These are phyloP conservation scores for Trigoniulus corallinus DNA, from an alignment of 1,140 invertebrate species.

Conservation along the genomic window DNA sequence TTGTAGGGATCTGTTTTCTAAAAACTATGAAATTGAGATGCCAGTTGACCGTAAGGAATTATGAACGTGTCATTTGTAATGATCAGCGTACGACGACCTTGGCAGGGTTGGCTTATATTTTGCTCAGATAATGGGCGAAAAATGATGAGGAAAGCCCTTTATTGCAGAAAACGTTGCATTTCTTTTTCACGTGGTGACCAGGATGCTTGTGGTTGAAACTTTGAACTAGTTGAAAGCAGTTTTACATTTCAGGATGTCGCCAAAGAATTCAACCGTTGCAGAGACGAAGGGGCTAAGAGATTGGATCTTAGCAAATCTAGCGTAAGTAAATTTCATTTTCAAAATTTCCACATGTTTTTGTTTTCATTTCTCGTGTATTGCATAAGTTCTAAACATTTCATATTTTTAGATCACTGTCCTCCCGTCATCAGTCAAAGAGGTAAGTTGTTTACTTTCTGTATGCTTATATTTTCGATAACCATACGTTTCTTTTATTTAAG, in stretches of 20 bases:
- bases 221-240: too few relatives aligned
- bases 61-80: too few relatives aligned
- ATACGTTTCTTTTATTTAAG: neutral
- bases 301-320: slow-evolving; percentile 97
- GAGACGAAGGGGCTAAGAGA: slow-evolving; percentile 71
- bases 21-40: too few relatives aligned
- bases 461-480: neutral
- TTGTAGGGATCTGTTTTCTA: too few relatives aligned
- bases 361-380: neutral
- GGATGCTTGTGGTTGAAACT: too few relatives aligned
- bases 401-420: slow-evolving; percentile 57
- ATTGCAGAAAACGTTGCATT: too few relatives aligned
- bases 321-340: slow-evolving; percentile 23
- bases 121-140: too few relatives aligned
- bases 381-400: neutral
- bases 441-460: slow-evolving; percentile 11
- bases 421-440: slow-evolving; percentile 71
- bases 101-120: too few relatives aligned
- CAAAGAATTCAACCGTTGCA: slow-evolving; percentile 82
- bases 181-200: too few relatives aligned
- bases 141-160: too few relatives aligned
- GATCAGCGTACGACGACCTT: too few relatives aligned
- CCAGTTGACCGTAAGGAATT: too few relatives aligned
- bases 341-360: neutral
- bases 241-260: slow-evolving; percentile 53